A percentile compares a stretch with the other conserved stretches of the same genome.
Evolutionary conservation across 2,888 invertebrate species (phyloP).

Genomic region (Eudasyphora cyanicolor): DNA sequence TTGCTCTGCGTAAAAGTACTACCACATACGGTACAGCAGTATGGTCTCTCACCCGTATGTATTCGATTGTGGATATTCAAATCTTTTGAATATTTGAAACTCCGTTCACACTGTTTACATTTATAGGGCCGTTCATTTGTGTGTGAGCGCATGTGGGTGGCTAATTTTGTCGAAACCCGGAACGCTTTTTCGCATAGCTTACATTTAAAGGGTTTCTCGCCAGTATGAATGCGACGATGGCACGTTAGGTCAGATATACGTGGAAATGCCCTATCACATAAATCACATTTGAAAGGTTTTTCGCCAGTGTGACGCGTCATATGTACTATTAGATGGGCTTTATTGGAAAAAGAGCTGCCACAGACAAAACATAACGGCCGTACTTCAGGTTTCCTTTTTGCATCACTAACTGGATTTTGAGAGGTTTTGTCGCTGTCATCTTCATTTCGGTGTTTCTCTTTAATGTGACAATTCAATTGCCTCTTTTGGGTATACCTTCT

Average conservation of each 20-base stretch:
- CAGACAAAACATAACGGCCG: conserved; percentile 81
- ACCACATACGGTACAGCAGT: conserved; percentile 72
- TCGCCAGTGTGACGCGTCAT: conserved; percentile 81
- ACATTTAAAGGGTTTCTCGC: conserved; percentile 82
- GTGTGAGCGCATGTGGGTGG: conserved; percentile 82
- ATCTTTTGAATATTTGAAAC: conserved; percentile 87
- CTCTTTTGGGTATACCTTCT: conserved; percentile 75
- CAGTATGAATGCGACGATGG: conserved; percentile 83
- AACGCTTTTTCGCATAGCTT: conserved; percentile 80
- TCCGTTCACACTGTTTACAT: conserved; percentile 81
- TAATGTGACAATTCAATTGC: conserved; percentile 72
- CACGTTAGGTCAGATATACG: conserved; percentile 83
- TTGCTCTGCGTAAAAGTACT: conserved; percentile 83
- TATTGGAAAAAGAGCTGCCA: conserved; percentile 83
- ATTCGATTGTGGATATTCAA: conserved; percentile 85
- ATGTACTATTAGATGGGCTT: conserved; percentile 84
- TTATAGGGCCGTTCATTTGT: conserved; percentile 83
- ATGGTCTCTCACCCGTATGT: conserved; percentile 82
- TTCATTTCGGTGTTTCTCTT: conserved; percentile 68
- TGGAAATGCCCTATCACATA: conserved; percentile 84
- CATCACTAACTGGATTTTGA: conserved; percentile 76
- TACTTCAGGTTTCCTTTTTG: conserved; percentile 7
- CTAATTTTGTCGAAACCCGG: conserved; percentile 67
- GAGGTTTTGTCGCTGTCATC: conserved; percentile 70
- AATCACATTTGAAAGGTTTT: conserved; percentile 84